Percentiles rank a stretch among this genome's conserved stretches.
These are phyloP conservation scores for Nymphalis io DNA, from an alignment of 1,140 invertebrate genomes.

Conservation along the genomic window DNA sequence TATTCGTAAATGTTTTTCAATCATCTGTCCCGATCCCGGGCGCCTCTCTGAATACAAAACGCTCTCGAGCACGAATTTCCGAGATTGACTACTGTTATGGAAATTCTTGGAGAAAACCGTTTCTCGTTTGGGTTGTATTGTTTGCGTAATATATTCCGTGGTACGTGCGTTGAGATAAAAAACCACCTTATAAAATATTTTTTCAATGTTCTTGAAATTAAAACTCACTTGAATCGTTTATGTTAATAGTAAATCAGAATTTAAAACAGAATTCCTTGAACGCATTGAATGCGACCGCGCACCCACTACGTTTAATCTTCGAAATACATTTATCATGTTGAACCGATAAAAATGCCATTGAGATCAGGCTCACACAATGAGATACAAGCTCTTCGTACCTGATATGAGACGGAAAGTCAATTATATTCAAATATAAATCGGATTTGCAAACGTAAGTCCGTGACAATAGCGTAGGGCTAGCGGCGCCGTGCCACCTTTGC, in stretches of 20 bases:
- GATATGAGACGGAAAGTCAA: constrained; percentile 76
- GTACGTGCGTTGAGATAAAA: background rate
- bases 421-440: constrained; percentile 81
- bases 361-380: constrained; percentile 73
- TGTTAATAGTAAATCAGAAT: constrained; percentile 13
- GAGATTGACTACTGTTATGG: constrained; percentile 64
- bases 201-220: constrained; percentile 6
- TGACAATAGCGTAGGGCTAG: constrained; percentile 63
- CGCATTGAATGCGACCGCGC: constrained; percentile 32
- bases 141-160: constrained; percentile 34
- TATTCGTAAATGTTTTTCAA: constrained; percentile 37
- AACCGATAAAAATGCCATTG: constrained; percentile 77
- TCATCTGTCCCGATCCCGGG: constrained; percentile 29
- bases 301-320: constrained; percentile 68
- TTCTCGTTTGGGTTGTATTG: constrained; percentile 53
- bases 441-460: constrained; percentile 77
- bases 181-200: background rate
- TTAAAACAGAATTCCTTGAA: constrained; percentile 18
- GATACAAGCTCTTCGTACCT: constrained; percentile 69
- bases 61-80: constrained; percentile 43
- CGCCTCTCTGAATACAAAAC: constrained; percentile 53
- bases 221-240: constrained; percentile 1
- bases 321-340: constrained; percentile 79
- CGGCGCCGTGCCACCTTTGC: constrained; percentile 31
- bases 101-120: constrained; percentile 50